Evolutionary conservation across 2,888 invertebrate species (phyloP), one percentile per base, ranked within the genome.

Genomic region (Microctonus brassicae): DNA sequence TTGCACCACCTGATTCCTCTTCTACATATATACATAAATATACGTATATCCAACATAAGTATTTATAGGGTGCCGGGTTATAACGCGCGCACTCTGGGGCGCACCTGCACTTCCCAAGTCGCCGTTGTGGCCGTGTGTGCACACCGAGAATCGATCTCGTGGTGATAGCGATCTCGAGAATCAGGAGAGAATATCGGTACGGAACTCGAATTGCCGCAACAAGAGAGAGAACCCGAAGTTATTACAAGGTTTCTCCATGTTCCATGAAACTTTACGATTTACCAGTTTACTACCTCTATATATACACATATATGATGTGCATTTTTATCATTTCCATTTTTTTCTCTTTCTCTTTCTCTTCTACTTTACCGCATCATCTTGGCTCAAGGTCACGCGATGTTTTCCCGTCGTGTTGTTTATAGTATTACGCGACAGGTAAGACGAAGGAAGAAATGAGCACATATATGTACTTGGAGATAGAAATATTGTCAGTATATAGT

Each of bases 1-100:
- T 47, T 17, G 17, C 17, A 47, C 17, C 20, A 47, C 47, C 47
- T 47, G 17, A 17, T 6, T 47, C 6, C 47, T 47, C 47, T 6
- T 60, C 29, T n/a, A 60, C 34, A 47, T 47, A n/a, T 47, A 47
- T 39, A 13, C n/a, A n/a, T n/a, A 5, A 10, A 33, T 33, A 33
- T 33, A 33, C 7, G 11, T 36, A 36, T 39, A 39, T 13, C 13
- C n/a, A 36, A 34, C 36, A 33, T 20, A 64, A 72, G 72, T 75
- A 76, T 76, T 76, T 76, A 76, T 75, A 73, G 75, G 76, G 76
- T 76, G 76, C 76, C 47, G 63, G 76, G 73, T 75, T 73, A 73
- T 71, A 73, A 69, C 72, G 74, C 73, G 72, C 75, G 64, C 47
- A 47, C 47, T 47, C 64, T 68, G 69, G 64, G 68, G 76, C 72